phyloP scores from a whole-genome alignment of 2,888 invertebrate species.

The Orthonychiurus folsomi region DNA sequence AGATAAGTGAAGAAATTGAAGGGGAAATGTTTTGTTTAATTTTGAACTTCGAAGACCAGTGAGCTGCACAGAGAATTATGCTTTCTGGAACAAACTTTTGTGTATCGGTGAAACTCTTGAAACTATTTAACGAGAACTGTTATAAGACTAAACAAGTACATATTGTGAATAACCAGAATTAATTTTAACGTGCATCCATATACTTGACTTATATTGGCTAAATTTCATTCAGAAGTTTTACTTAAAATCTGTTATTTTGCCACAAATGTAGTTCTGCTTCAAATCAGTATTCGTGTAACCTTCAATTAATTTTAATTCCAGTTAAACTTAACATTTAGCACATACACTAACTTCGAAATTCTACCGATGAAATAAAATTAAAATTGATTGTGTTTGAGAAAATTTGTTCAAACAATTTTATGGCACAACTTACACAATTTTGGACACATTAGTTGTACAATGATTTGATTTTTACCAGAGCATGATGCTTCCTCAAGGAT shows the following conservation, averaged over 20 bases:
- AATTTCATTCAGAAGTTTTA: too few relatives aligned
- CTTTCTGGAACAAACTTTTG: background rate
- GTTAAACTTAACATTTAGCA: background rate
- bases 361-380: background rate
- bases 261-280: too few relatives aligned
- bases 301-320: background rate
- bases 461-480: background rate
- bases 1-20: background rate
- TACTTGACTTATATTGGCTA: too few relatives aligned
- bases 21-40: too few relatives aligned
- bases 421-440: background rate
- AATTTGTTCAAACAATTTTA: background rate
- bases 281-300: background rate
- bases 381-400: background rate
- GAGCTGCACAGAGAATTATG: background rate
- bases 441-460: background rate
- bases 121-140: too few relatives aligned
- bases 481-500: background rate
- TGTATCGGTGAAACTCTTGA: background rate
- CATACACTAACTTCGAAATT: background rate
- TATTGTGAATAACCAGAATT: too few relatives aligned
- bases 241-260: too few relatives aligned
- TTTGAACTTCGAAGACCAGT: background rate
- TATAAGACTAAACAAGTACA: too few relatives aligned
- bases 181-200: too few relatives aligned